Base-by-base conservation (phyloP, 2,888 invertebrate genomes). In the Hirtodrosophila cameraria region DNA sequence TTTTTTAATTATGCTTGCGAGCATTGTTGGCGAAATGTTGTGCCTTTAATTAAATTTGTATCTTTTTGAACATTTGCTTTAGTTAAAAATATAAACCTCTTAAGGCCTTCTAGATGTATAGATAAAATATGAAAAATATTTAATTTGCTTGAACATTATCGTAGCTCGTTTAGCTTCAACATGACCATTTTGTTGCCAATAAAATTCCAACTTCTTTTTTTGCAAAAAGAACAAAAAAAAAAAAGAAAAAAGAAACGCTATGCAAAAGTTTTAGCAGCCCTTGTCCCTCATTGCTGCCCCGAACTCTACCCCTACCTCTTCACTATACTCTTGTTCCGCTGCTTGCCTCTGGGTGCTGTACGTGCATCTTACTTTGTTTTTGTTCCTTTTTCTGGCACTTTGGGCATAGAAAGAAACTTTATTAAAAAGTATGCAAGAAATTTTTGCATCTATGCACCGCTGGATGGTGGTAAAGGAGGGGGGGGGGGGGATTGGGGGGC, bases 401-500 rank as follows among this genome's bases (percentile, higher is more conserved):
- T 78, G 79, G 62, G 81, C 81, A 64, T 67, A 62, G 70, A 77
- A 23, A 60, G 75, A 85, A 80, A 80, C 82, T 84, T 80, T 80
- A 80, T 80, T 85, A 80, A 80, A 80, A 80, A 84, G 64, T 84
- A 82, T 78, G 79, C 68, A 64, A 72, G 72, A 63, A 69, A 81
- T 66, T 66, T 70, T 49, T 61, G 60, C 83, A 61, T 78, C 76
- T 63, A 71, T 65, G 75, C 41, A 59, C 39, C 35, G 36, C 46
- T 36, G 18, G 46, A 28, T 33, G 48, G 30, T 42, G 36, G 54
- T 35, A 20, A 35, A 46, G 59, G 38, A 30, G 11, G 35, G 28
- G 31, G 9, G n/a, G 38, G 18, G 48, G 18, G 18, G 2, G 18
- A 3, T 20, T 20, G 18, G 18, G 18, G 18, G 18, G 18, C 8